Base-by-base conservation (phyloP, 1,140 invertebrate species). In the Zaprionus capensis region DNA sequence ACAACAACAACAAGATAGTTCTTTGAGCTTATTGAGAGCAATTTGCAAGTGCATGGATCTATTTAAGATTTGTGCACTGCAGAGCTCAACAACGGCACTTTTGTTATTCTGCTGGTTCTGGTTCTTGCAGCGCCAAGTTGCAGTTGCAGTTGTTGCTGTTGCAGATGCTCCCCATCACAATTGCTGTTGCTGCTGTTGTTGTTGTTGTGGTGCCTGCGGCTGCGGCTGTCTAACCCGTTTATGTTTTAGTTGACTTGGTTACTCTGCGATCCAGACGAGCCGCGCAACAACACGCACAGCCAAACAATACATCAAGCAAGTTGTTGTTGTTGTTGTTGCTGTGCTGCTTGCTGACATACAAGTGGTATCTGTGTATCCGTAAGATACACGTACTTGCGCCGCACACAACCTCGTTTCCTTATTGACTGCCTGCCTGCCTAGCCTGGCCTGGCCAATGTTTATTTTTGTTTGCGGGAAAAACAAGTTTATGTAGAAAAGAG, bases 391-490 rank as follows among this genome's bases (percentile, higher is more conserved):
- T 77, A 87, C 73, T 74, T 87, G 80, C 64, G 68, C 77, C 71
- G 80, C 67, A 67, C 70, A 71, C 58, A 46, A 69, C 69, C 68
- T 63, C 59, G 51, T 74, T 88, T 90, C 81, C 85, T 85, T 88
- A 79, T 84, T 84, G 76, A 80, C 79, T 82, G 73, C 67, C 64
- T 56, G 55, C 22, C 38, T 55, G 65, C 53, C 58, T 56, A 36
- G 46, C 11, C 46, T 51, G 1, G 9, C 75, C 72, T 57, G 81
- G 77, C 75, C 85, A 88, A 88, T 88, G 84, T 90, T 90, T 90
- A 91, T 90, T 90, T 90, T 90, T 85, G 86, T 90, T 90, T 84
- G 72, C 82, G 86, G 82, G 86, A 75, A 90, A 90, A 90, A 90
- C 85, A 80, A 91, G 86, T 90, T 90, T 87, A 74, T 46, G 15